phyloP scores from a whole-genome alignment of 2,797 vertebrate species.

The Aeoliscus strigatus region DNA sequence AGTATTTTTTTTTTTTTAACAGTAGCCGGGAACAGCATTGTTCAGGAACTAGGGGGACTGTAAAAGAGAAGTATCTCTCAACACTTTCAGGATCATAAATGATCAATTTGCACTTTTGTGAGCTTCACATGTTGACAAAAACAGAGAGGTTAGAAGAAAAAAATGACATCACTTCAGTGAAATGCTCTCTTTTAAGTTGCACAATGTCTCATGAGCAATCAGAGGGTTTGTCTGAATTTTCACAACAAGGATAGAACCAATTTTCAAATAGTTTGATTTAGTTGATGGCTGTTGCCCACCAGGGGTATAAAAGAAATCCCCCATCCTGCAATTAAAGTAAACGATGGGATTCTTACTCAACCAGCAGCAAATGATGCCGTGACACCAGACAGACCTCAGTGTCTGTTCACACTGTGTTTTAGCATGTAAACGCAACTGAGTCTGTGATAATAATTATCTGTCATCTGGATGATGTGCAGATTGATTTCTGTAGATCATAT shows the following conservation, averaged over 20 bases:
- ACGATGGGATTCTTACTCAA: constrained; percentile 44
- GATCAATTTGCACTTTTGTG: constrained; percentile 23
- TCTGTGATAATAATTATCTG: constrained; percentile 29
- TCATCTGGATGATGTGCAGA: constrained; percentile 11
- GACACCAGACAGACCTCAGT: constrained; percentile 19
- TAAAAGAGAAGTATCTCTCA: constrained; percentile 22
- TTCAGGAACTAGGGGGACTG: constrained; percentile 27
- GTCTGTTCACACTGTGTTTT: constrained; percentile 7
- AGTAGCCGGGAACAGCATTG: constrained; percentile 73
- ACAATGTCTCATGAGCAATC: constrained; percentile 67
- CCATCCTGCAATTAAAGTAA: constrained; percentile 43
- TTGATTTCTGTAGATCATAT: constrained; percentile 32
- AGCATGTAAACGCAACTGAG: constrained; percentile 3
- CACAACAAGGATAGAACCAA: constrained; percentile 38
- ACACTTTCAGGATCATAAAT: constrained; percentile 15
- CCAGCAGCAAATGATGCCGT: constrained; percentile 28
- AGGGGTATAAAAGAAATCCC: constrained; percentile 39
- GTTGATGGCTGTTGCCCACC: constrained; percentile 25
- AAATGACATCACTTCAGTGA: no score
- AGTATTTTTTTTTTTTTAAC: constrained; percentile 36
- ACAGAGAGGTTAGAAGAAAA: no score
- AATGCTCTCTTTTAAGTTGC: constrained; percentile 33
- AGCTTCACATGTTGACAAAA: constrained; percentile 1
- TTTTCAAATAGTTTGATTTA: constrained; percentile 44
- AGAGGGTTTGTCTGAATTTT: constrained; percentile 38